Evolutionary conservation across 2,797 vertebrate genomes (phyloP).

Genomic region (Liasis olivaceus): DNA sequence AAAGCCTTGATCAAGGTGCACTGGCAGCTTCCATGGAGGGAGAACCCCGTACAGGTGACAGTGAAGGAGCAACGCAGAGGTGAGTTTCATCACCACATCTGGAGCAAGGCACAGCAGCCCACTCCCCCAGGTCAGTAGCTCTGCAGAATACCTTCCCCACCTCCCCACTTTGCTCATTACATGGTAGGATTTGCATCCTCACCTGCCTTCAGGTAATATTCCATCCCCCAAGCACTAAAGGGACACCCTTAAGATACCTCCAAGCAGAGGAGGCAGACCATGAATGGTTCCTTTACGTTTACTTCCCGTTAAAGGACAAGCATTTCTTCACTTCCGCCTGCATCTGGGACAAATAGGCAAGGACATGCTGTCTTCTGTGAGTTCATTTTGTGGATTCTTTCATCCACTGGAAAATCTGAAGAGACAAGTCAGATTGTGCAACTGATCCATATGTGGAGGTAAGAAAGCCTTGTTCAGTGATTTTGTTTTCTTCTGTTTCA

Average conservation of each 20-base stretch:
- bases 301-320: background rate
- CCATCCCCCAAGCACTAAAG: background rate
- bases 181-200: background rate
- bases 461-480: too few relatives aligned
- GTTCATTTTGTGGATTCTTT: too few relatives aligned
- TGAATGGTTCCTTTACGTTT: background rate
- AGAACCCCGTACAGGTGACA: too few relatives aligned
- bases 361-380: background rate
- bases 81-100: background rate
- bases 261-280: background rate
- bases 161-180: too few relatives aligned
- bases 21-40: too few relatives aligned
- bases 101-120: background rate
- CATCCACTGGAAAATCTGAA: too few relatives aligned
- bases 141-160: background rate
- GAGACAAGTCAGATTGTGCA: too few relatives aligned
- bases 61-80: background rate
- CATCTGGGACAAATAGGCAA: background rate
- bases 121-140: background rate
- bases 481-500: too few relatives aligned
- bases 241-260: background rate
- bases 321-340: background rate
- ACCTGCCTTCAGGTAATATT: background rate
- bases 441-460: too few relatives aligned
- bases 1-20: too few relatives aligned